Base-by-base conservation (phyloP, 2,888 invertebrate genomes). In the Drosophila buzzatii region DNA sequence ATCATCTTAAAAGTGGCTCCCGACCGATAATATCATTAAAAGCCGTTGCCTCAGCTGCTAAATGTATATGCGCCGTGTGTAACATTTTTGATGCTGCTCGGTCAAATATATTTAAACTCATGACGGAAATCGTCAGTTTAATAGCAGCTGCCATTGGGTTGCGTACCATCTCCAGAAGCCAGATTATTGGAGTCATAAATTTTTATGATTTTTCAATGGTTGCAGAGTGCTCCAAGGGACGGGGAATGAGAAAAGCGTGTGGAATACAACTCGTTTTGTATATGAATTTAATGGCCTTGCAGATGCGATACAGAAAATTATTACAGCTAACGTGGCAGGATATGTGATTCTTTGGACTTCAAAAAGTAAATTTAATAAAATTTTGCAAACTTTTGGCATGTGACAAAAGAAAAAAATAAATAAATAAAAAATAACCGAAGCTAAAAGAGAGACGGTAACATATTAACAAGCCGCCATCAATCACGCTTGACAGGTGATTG, bases 171-270 rank as follows among this genome's bases (percentile, higher is more conserved):
- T 67, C 65, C 23, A 61, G 75, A 73, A 70, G 70, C 75, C 85
- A 82, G 90, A 91, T 91, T 91, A 90, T 90, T 90, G 85, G 79
- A 81, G 82, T 77, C 89, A 91, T 91, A 90, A 90, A 91, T 90
- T 91, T 91, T 91, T 91, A 91, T 91, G 90, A 81, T 83, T 89
- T 89, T 82, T 83, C 91, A 85, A 84, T 81, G 76, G 65, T 57
- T 78, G 83, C 85, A 75, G 59, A 71, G n/a, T 20, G 20, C 8
- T 52, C 3, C 1, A 16, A 42, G 3, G n/a, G 23, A 9, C 14
- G 20, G 23, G 7, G 39, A 64, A 74, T 79, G 77, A 59, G 77
- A 88, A 77, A 82, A 73, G 16, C 65, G 60, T 57, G 51, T 41
- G 9, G 33, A 60, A 51, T 47, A 53, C 35, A 70, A 63, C 64